phyloP scores from a whole-genome alignment of 2,888 invertebrate species.

The Muscina levida region DNA sequence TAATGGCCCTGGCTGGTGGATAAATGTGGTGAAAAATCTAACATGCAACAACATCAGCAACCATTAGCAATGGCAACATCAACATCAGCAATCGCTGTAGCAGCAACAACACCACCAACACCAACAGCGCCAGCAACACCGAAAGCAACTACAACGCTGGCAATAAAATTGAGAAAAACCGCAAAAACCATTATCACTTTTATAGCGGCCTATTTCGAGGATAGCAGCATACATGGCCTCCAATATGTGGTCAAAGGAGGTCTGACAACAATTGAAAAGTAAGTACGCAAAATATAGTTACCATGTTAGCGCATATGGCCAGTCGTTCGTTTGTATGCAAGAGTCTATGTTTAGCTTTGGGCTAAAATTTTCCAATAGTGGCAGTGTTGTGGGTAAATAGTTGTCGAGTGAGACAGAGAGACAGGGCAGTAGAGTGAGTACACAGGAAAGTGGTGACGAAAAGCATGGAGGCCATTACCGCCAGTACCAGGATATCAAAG shows the following conservation, averaged over 20 bases:
- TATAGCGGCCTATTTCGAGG: constrained; percentile 72
- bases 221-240: constrained; percentile 76
- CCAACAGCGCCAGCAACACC: constrained; percentile 29
- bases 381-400: constrained; percentile 22
- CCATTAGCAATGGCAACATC: constrained; percentile 53
- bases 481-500: constrained; percentile 6
- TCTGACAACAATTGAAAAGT: constrained; percentile 74
- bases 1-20: background rate
- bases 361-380: background rate
- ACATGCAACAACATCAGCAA: constrained; percentile 49
- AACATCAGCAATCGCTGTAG: too few relatives aligned
- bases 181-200: constrained; percentile 59
- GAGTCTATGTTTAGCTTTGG: background rate
- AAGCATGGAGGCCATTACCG: too few relatives aligned
- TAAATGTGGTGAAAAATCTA: constrained; percentile 36
- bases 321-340: background rate
- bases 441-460: too few relatives aligned
- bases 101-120: constrained; percentile 30
- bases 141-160: constrained; percentile 21
- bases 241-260: constrained; percentile 71
- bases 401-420: background rate
- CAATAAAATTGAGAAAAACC: constrained; percentile 54
- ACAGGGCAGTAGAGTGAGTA: background rate
- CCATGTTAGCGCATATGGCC: background rate
- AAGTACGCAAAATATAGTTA: constrained; percentile 15